Evolutionary conservation across 2,888 invertebrate species (phyloP), one percentile per base, ranked within the genome.

Genomic region (Synergus gifuensis): DNA sequence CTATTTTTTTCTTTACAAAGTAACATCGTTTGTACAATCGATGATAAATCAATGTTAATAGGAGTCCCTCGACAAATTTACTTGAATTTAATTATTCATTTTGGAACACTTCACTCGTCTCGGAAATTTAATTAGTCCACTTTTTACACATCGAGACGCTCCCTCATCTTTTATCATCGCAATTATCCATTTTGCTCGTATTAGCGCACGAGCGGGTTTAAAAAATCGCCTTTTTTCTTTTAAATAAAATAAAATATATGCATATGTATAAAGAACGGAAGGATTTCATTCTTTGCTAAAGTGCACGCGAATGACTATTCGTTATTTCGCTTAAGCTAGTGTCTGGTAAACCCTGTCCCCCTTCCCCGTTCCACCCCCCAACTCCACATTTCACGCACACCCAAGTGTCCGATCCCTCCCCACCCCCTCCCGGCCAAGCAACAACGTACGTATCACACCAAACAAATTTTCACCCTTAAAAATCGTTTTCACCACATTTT

Each of bases 381-480:
- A 16, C 22, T 11, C 67, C 5, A 67, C 44, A 67, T 67, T 46
- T 49, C 54, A 73, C 69, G 49, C 69, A 49, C 49, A 73, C 69
- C 69, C 49, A 16, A 46, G 28, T 73, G 49, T 73, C 69, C 69
- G 69, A 54, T 16, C 54, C 69, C 69, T 73, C 69, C 69, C 44
- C 46, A 4, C 67, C 67, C 69, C 49, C 69, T 49, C 49, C 69
- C 69, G 49, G 49, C 69, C 69, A 22, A 67, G 46, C 67, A 67
- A 67, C 67, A 67, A 73, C 49, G 28, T 73, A 73, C 69, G 69
- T 73, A 73, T 73, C 69, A 73, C 54, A 73, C 54, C 54, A 54
- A 73, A 16, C 63, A 77, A 58, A 73, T 82, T 84, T 83, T 77
- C 82, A 81, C 80, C 80, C 78, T 69, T 69, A 49, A 73, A 67